A percentile compares a stretch with the other conserved stretches of the same genome.
Conservation (phyloP, 2,888 invertebrate species). For the Drosophila cracens region DNA sequence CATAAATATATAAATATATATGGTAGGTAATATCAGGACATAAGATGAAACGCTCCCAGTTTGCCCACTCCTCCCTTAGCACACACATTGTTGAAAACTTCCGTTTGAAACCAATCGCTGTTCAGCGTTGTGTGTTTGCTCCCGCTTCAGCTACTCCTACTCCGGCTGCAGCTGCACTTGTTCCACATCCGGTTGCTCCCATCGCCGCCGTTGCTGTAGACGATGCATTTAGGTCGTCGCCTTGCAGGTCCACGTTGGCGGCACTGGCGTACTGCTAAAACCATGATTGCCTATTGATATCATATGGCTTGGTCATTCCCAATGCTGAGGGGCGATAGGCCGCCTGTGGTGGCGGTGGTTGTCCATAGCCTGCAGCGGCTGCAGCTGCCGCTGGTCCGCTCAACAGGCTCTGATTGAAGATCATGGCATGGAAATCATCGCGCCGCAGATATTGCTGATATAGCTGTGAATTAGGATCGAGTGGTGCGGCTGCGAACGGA, state of each 20-base stretch:
- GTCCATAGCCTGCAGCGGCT: conserved; percentile 88
- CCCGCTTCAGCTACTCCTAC: conserved; percentile 14
- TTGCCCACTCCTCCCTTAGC: conserved; percentile 5
- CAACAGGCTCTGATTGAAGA: conserved; percentile 85
- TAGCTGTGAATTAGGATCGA: conserved; percentile 88
- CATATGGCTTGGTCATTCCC: conserved; percentile 90
- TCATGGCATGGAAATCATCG: conserved; percentile 88
- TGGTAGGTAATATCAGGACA: conserved; percentile 34
- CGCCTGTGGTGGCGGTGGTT: conserved; percentile 87
- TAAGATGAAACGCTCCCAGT: conserved; percentile 14
- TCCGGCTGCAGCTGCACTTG: conserved; percentile 15
- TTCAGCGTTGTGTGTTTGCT: conserved; percentile 33
- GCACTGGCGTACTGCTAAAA: conserved; percentile 86
- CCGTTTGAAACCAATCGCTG: conserved; percentile 51
- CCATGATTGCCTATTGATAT: conserved; percentile 90
- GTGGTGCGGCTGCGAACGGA: conserved; percentile 85
- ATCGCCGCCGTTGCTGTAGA: conserved; percentile 47
- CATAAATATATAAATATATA: conserved; percentile 27
- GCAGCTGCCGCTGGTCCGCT: conserved; percentile 86
- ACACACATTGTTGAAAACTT: conserved; percentile 16
- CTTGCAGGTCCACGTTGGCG: conserved; percentile 78
- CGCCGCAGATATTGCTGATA: conserved; percentile 91
- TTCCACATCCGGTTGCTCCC: conserved; percentile 17
- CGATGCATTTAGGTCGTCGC: conserved; percentile 70
- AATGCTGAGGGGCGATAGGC: conserved; percentile 86